Conservation (phyloP, 2,113 vertebrate genomes). For the Anhinga rufa region DNA sequence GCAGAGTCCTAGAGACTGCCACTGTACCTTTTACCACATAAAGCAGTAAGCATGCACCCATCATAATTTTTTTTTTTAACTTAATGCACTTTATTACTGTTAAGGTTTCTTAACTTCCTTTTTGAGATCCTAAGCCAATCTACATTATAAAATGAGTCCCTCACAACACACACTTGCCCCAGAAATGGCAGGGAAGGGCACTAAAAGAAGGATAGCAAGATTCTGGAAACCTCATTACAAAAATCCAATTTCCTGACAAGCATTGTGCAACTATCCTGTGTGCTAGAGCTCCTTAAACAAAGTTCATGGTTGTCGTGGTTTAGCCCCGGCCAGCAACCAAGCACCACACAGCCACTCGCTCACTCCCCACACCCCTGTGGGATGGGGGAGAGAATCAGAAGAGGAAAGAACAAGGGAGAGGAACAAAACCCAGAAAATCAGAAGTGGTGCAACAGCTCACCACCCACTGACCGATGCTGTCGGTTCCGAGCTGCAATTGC, state of each 20-base stretch:
- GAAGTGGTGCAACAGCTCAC: too few relatives aligned
- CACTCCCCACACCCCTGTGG: too few relatives aligned
- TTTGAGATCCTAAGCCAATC: neutral
- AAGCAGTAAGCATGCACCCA: neutral
- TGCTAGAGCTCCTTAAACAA: neutral
- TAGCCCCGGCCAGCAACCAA: too few relatives aligned
- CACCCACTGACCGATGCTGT: too few relatives aligned
- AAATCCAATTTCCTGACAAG: neutral
- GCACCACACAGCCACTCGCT: too few relatives aligned
- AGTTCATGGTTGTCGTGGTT: too few relatives aligned
- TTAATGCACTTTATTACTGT: neutral
- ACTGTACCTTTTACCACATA: neutral
- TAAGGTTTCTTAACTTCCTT: neutral
- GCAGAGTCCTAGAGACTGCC: neutral
- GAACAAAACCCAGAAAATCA: too few relatives aligned
- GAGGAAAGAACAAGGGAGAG: too few relatives aligned
- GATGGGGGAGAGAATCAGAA: too few relatives aligned
- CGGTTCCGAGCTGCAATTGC: too few relatives aligned
- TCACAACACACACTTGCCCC: neutral
- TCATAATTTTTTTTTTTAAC: neutral
- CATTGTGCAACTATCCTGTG: neutral
- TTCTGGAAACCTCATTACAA: neutral
- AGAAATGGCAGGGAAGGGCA: neutral
- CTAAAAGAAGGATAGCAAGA: neutral
- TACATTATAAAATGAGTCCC: rapidly evolving